Evolutionary conservation across 2,797 vertebrate species (phyloP), one percentile per base, ranked within the genome.

Genomic region (Falco berigora): DNA sequence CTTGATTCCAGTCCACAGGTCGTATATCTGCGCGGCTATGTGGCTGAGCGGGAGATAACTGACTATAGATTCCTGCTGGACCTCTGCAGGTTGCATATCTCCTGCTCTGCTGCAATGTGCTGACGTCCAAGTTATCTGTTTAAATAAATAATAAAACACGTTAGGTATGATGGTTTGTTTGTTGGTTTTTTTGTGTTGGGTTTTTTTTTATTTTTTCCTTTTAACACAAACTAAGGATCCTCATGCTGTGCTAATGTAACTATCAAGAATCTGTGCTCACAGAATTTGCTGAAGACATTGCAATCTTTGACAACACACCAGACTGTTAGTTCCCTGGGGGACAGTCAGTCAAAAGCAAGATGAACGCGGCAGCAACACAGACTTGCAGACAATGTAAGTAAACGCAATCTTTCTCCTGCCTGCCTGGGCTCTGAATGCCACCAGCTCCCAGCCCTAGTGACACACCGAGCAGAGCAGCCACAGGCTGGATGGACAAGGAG

Each of bases 1-100:
- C 85, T 98, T 98, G 96, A 99, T 98, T 50, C 98, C 98, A 0
- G 98, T 98, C 99, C 99, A 99, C 62, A 99, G 95, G 95, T 99
- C 99, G 16, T 98, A 98, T 32, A 99, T 98, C 97, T 99, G 99
- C 8, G 98, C 99, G 4, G 99, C 98, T 23, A 99, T 98, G 82
- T 99, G 99, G 96, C 99, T 99, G 85, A 99, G 98, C 3, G 99
- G 98, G 63, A 99, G 97, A 93, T 99, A 99, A 95, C 99, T 99
- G 91, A 99, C 98, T 21, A 99, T 97, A 10, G 97, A 97, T 88
- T 99, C 99, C 92, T 99, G 99, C 4, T 97, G 98, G n/a, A 98
- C 96, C 74, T 99, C 98, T 2, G 98, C 98, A 1, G 98, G 98
- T 46, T 98, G 98, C 97, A 99, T 98, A 83, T 98, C 97, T 36